phyloP scores from a whole-genome alignment of 2,113 vertebrate species.

The Lontra canadensis region DNA sequence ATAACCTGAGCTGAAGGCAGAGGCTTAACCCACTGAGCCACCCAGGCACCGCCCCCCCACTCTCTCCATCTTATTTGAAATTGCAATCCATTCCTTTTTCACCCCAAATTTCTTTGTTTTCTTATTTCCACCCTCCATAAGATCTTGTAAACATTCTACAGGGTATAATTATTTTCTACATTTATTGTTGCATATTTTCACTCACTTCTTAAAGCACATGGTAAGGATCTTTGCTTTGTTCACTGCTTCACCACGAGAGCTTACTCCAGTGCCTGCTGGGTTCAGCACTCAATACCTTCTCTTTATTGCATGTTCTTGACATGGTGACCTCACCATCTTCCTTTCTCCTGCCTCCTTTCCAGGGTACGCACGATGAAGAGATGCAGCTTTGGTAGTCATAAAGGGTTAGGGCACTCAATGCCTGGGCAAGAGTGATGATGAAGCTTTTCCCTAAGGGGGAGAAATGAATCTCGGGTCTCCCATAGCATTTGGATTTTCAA shows the following conservation, averaged over 20 bases:
- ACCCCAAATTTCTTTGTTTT: background rate
- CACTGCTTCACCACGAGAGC: background rate
- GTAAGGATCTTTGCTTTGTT: background rate
- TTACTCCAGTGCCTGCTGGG: background rate
- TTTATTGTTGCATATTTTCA: background rate
- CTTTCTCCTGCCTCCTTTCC: background rate
- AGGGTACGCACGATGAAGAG: background rate
- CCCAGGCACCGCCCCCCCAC: background rate
- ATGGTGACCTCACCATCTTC: background rate
- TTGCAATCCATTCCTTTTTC: background rate
- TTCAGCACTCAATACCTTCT: background rate
- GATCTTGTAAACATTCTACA: background rate
- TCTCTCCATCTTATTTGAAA: background rate
- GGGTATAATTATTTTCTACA: background rate
- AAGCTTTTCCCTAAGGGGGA: background rate
- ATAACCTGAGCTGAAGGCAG: too few relatives aligned
- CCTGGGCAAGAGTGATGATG: background rate
- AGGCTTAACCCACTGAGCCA: too few relatives aligned
- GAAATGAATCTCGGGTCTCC: constrained; percentile 47
- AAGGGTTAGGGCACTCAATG: background rate
- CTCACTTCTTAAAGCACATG: background rate
- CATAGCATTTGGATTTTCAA: constrained; percentile 47
- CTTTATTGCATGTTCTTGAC: background rate
- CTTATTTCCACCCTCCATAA: background rate
- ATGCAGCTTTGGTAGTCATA: background rate